Evolutionary conservation across 2,888 invertebrate species (phyloP), one percentile per base, ranked within the genome.

Genomic region (Thelaira solivaga): DNA sequence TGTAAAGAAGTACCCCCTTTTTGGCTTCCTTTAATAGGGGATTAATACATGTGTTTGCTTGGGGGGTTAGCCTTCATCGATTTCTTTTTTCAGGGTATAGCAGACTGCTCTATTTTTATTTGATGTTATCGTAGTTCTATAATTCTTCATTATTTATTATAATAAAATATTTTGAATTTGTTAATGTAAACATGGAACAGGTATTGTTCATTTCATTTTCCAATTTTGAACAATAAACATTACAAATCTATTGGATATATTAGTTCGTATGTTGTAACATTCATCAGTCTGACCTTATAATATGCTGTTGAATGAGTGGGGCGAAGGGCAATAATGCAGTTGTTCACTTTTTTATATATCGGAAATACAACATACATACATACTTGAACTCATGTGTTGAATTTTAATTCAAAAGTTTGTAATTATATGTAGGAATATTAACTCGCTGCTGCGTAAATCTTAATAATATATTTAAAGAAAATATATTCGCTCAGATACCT

Each of bases 31-130:
- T 43, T 39, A 45, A 51, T 2, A 4, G 20, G 39, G 31, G 13
- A 57, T 64, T 57, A 49, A 59, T 57, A 34, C n/a, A 16, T 49
- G n/a, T n/a, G n/a, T n/a, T n/a, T 59, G 26, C 24, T 64, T 18
- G 20, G 49, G 47, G 47, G 47, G 36, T 36, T 43, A 62, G 36
- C 20, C 31, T 65, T 61, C 43, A 74, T 74, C 67, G 74, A 74
- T 74, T 74, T 74, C 31, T 51, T 61, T 65, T 61, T 43, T 43
- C 59, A 18, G 41, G 2, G 2, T 10, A 11, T 6, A 26, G 6
- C 4, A 6, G 6, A 26, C 6, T 26, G 6, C 4, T 3, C n/a
- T n/a, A 36, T n/a, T 13, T 39, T 39, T 2, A 16, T 1, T 16
- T 39, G n/a, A n/a, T n/a, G n/a, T n/a, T n/a, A n/a, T 39, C 2